Conservation (phyloP, 2,888 invertebrate species). For the Myathropa florea region DNA sequence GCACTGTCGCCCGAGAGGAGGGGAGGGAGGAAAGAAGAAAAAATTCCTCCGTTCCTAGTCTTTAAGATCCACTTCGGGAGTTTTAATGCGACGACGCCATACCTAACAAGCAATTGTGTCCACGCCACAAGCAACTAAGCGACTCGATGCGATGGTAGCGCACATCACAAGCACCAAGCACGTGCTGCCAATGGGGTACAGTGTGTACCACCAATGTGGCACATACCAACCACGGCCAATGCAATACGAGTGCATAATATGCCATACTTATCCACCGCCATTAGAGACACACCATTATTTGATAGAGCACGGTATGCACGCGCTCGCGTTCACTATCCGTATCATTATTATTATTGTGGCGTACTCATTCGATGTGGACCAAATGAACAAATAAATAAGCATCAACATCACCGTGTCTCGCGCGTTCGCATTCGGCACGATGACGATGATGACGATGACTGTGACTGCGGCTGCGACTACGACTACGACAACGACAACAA, state of each 20-base stretch:
- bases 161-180: conserved; percentile 66
- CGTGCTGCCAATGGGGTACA: conserved; percentile 44
- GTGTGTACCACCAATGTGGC: conserved; percentile 45
- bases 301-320: conserved; percentile 70
- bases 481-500: neutral
- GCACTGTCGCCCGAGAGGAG: neutral
- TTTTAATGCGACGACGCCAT: conserved; percentile 67
- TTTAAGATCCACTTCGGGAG: conserved; percentile 66
- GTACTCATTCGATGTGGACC: conserved; percentile 66
- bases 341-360: conserved; percentile 71
- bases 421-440: conserved; percentile 47
- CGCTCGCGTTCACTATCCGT: conserved; percentile 70
- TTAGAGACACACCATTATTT: conserved; percentile 71
- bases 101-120: conserved; percentile 66
- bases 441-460: conserved; percentile 16
- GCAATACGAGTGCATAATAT: conserved; percentile 69
- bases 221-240: conserved; percentile 61
- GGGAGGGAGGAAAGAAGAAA: conserved; percentile 25
- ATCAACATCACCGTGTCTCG: conserved; percentile 52
- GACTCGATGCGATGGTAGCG: conserved; percentile 54
- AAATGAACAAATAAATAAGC: conserved; percentile 71
- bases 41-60: conserved; percentile 45
- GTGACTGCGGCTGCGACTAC: neutral
- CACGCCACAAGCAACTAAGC: conserved; percentile 49
- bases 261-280: conserved; percentile 68